These are phyloP conservation scores for Rutilus rutilus DNA, from an alignment of 2,113 vertebrate genomes.

Conservation along the genomic window DNA sequence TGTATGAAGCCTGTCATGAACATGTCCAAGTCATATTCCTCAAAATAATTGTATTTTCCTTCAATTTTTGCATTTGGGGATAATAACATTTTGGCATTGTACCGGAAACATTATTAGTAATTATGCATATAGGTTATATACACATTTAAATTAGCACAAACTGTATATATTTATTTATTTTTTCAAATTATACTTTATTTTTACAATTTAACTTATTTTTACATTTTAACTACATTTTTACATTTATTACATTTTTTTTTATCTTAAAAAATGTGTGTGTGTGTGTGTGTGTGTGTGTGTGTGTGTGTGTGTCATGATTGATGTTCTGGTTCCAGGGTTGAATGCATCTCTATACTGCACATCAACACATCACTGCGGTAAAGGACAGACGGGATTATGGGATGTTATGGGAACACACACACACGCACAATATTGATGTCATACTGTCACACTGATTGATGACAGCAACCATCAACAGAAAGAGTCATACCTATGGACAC, in stretches of 20 bases:
- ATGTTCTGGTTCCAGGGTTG: slow-evolving; percentile 8
- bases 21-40: neutral
- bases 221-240: too few relatives aligned
- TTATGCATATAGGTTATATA: too few relatives aligned
- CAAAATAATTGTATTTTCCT: too few relatives aligned
- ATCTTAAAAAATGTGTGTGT: neutral
- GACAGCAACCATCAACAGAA: neutral
- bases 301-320: neutral
- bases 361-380: neutral
- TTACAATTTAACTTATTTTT: too few relatives aligned
- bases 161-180: too few relatives aligned
- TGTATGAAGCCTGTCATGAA: neutral
- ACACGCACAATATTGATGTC: neutral
- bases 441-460: slow-evolving; percentile 4
- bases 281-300: neutral
- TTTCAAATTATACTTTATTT: too few relatives aligned
- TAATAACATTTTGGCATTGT: too few relatives aligned
- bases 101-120: too few relatives aligned
- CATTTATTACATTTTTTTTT: too few relatives aligned
- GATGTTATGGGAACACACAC: slow-evolving; percentile 16
- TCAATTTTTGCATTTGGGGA: too few relatives aligned
- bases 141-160: too few relatives aligned
- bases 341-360: slow-evolving; percentile 15
- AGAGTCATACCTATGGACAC: neutral
- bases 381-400: slow-evolving; percentile 17